Evolutionary conservation across 2,888 invertebrate genomes (phyloP).

Genomic region (Pyrgus malvae): DNA sequence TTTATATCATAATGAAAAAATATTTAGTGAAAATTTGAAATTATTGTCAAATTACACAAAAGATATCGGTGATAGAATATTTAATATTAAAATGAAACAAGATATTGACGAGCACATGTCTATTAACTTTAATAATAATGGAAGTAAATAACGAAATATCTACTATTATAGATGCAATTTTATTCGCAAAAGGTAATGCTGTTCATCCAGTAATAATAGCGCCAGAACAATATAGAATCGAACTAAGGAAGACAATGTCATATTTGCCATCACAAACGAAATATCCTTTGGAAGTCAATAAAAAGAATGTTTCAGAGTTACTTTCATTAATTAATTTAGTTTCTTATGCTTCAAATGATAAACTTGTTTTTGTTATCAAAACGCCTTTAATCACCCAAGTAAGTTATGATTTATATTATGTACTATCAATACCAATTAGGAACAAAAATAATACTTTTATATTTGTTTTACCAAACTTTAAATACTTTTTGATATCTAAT

Average conservation of each 20-base stretch:
- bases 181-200: no score
- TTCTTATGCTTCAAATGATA: neutral
- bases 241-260: no score
- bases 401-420: neutral
- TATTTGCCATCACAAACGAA: no score
- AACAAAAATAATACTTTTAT: constrained; percentile 16
- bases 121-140: neutral
- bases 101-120: neutral
- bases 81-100: constrained; percentile 12
- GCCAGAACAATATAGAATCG: no score
- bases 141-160: neutral
- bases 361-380: neutral
- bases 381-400: neutral
- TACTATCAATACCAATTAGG: neutral
- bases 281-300: no score
- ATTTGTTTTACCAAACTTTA: constrained; percentile 33
- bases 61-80: constrained; percentile 17
- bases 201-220: no score
- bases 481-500: constrained; percentile 28
- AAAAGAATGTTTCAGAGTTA: neutral
- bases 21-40: constrained; percentile 30
- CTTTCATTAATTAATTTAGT: neutral
- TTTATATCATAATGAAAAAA: neutral
- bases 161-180: neutral
- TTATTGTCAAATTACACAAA: neutral